Evolutionary conservation across 1,140 invertebrate species (phyloP), one percentile per base, ranked within the genome.

Genomic region (Lutraria rhynchaena): DNA sequence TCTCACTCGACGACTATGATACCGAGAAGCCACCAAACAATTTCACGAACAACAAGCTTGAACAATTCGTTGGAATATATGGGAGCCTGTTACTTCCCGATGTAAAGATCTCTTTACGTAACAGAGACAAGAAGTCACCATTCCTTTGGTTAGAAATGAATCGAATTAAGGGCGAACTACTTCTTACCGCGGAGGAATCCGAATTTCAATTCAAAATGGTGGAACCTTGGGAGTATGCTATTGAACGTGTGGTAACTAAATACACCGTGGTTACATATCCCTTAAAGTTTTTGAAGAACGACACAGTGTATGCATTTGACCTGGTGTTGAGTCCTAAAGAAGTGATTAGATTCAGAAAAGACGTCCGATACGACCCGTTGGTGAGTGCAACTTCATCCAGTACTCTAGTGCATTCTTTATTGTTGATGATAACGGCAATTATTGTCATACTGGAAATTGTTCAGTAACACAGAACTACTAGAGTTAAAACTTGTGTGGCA

Each of bases 151-250:
- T 70, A 3, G 35, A 80, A 63, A 55, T 65, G 61, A 77, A 65
- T 22, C 55, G 60, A 3, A 46, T 80, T 17, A 55, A 80, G 22
- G 76, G 76, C 7, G 65, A 58, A 49, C 53, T 80, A 19, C 22
- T 80, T 53, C 76, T 37, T 24, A 58, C 53, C 3, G 41, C 35
- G 49, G 33, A 69, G 1, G 41, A 41, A 19, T 41, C 67, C 19
- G 17, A 46, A 29, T 80, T 80, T 57, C 15, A n/a, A 24, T 80
- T 80, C 44, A 80, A 70, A 41, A 70, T 80, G 63, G 33, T 44
- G 0, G 41, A 57, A 13, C 76, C 76, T 44, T 80, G 76, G 76
- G 76, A 80, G 60, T 80, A 69, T 49, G 63, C 63, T 0, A 70
- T 80, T 9, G 76, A 80, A 57, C 31, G 63, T 13, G 22, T 41